These are phyloP conservation scores for Danio aesculapii DNA, from an alignment of 2,797 vertebrate genomes.

Conservation along the genomic window DNA sequence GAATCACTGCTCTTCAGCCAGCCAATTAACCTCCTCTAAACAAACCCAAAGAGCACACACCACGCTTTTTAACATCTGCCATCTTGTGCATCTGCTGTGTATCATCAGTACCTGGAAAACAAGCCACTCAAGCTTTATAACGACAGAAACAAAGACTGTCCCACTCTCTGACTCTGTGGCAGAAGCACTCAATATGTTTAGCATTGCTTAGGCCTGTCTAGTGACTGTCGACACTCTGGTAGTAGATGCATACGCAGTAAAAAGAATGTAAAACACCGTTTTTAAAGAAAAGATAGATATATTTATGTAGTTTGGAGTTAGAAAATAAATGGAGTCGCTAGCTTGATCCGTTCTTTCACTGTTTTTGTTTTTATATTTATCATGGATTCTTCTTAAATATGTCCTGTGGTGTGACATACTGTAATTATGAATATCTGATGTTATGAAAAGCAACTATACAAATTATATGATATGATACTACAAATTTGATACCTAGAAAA, in stretches of 20 bases:
- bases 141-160: background rate
- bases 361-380: background rate
- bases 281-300: no score
- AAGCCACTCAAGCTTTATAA: constrained; percentile 37
- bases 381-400: no score
- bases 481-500: no score
- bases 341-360: no score
- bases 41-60: constrained; percentile 32
- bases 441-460: no score
- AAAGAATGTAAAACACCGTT: no score
- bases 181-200: constrained; percentile 73
- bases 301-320: no score
- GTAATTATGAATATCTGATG: no score
- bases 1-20: constrained; percentile 40
- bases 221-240: background rate
- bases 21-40: constrained; percentile 47
- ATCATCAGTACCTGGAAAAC: constrained; percentile 69
- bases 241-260: no score
- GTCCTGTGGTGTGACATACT: no score
- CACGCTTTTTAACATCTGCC: constrained; percentile 74
- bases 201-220: constrained; percentile 38
- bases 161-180: constrained; percentile 71
- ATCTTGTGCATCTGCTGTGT: constrained; percentile 51
- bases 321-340: no score
- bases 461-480: no score